Evolutionary conservation across 2,888 invertebrate species (phyloP).

Genomic region (Oscheius myriophilus): DNA sequence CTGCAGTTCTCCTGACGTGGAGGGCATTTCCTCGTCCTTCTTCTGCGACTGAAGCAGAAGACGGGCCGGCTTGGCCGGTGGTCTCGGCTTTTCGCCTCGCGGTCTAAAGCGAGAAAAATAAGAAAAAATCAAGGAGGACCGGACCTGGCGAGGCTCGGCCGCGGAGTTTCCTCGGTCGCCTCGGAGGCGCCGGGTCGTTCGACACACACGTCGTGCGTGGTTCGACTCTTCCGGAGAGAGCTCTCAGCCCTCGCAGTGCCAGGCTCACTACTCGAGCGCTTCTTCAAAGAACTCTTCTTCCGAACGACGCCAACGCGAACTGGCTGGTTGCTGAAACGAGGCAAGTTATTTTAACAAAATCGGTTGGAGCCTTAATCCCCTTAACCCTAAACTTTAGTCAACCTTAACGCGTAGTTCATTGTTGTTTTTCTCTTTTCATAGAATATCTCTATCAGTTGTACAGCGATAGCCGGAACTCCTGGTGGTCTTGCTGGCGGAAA

Average conservation of each 20-base stretch:
- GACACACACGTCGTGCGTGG: conserved; percentile 14
- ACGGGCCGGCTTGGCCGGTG: conserved; percentile 29
- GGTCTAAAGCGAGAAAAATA: conserved; percentile 4
- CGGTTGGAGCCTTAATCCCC: no score
- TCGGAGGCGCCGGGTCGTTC: neutral
- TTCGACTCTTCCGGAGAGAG: conserved; percentile 2
- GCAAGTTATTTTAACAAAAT: neutral
- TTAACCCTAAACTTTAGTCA: no score
- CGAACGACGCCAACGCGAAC: conserved; percentile 33
- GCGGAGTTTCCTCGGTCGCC: no score
- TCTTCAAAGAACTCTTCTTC: conserved; percentile 32
- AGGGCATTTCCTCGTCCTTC: neutral
- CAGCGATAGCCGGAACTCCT: no score
- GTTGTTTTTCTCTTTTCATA: no score
- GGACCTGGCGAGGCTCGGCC: conserved; percentile 18
- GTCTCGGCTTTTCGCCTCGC: conserved; percentile 31
- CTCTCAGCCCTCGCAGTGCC: conserved; percentile 9
- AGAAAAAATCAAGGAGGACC: neutral
- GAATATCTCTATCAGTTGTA: neutral
- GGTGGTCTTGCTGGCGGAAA: neutral
- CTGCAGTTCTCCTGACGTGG: no score
- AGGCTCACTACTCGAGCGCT: conserved; percentile 27
- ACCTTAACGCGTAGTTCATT: no score
- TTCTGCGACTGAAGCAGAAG: conserved; percentile 13
- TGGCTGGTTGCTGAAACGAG: conserved; percentile 20